These are phyloP conservation scores for Heteronetta atricapilla DNA, from an alignment of 2,113 vertebrate species.

Conservation along the genomic window DNA sequence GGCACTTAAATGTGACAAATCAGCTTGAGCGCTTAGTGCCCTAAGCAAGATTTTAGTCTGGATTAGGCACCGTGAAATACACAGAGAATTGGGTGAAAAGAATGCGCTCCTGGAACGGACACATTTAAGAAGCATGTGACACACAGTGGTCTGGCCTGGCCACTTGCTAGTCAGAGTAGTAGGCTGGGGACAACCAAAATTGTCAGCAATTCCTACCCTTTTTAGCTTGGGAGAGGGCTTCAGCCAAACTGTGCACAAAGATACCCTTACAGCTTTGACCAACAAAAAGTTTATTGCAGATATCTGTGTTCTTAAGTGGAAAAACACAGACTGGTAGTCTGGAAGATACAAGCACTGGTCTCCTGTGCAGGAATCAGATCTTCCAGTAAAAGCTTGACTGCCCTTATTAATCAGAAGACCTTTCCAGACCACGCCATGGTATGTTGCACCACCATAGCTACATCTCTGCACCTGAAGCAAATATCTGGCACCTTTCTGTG, in stretches of 20 bases:
- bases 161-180: not conserved
- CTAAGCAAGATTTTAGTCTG: not conserved
- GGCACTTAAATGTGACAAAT: not conserved
- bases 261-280: not conserved
- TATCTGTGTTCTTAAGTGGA: not conserved
- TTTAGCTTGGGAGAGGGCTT: not conserved
- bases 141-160: not conserved
- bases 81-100: not conserved
- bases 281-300: not conserved
- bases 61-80: not conserved
- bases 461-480: not conserved
- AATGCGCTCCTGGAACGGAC: not conserved
- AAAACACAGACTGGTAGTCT: not conserved
- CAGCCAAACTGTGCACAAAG: not conserved
- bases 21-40: not conserved
- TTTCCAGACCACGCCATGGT: not conserved
- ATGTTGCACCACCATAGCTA: not conserved
- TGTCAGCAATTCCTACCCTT: not conserved
- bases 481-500: not conserved
- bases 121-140: not conserved
- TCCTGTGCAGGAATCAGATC: not conserved
- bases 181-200: not conserved
- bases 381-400: not conserved
- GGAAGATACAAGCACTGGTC: not conserved
- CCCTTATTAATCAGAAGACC: not conserved